Base-by-base conservation (phyloP, 1,140 invertebrate species). In the Nilaparvata lugens region DNA sequence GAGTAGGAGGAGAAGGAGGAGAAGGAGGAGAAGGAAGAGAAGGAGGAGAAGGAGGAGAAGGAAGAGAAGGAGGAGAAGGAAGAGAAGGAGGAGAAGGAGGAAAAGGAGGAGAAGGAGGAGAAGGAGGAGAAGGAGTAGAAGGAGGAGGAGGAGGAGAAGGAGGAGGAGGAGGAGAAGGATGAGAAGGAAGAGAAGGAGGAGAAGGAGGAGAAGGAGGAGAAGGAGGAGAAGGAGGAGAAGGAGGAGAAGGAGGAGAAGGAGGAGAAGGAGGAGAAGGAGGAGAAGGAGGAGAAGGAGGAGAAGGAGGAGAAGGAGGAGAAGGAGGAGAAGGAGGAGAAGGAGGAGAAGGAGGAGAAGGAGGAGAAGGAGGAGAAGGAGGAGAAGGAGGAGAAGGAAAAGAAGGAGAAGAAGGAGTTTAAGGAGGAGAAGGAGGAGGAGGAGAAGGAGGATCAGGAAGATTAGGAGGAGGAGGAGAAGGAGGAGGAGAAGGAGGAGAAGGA, bases 241-340 rank as follows among this genome's bases (percentile, higher is more conserved):
- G 23, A 52, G 48, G 16, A 40, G 43, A 55, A 56, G 55, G 25
- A 52, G 45, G 7, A 23, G 28, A 42, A 58, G 52, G 28, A 59
- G 58, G 61, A 63, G 56, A 62, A 58, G 55, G 43, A 58, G 58
- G 62, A 65, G 57, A 66, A 60, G 56, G 58, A 58, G 59, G 62
- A 58, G 52, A 56, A 45, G 53, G 55, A 52, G 59, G 51, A 59
- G 64, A 62, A 60, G 21, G 40, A 28, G 21, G 24, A 21, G 38
- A 19, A 43, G 42, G 52, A 19, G 25, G 31, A 56, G 43, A 23
- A 38, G 31, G 43, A 25, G 23, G 2, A 38, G 28, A 57, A 51
- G 55, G 53, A 42, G 56, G 35, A 66, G 64, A 62, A 62, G 62
- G 61, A 66, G 63, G 58, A 61, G 28, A 40, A 24, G 14, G 55